Base-by-base conservation (phyloP, 2,888 invertebrate genomes). In the Tuta absoluta region DNA sequence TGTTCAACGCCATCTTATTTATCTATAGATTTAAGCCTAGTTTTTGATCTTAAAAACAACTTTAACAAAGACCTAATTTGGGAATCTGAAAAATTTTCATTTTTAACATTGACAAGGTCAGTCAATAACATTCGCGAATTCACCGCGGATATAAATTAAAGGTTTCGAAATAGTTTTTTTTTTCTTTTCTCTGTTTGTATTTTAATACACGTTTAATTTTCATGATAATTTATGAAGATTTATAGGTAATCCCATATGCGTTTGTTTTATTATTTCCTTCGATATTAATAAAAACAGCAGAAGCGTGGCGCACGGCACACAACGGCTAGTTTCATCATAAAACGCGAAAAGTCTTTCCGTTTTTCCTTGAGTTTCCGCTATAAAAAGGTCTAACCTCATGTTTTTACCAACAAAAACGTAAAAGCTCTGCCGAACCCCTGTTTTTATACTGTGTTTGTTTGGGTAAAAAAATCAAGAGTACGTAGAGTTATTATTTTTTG, bases 381-480 rank as follows among this genome's bases (percentile, higher is more conserved):
- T 45, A 45, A 45, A 45, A 45, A 45, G 45, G 45, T 45, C 45
- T 45, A 17, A 45, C 45, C 45, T n/a, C 45, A 45, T 45, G 45
- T 45, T 45, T 45, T 17, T 17, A 17, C 45, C n/a, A 17, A 45
- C 45, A 45, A 45, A 45, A 45, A 45, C 45, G 45, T 45, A 17
- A 33, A 33, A 33, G 33, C 33, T 33, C 45, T 17, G 19, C 19
- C 23, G 51, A 62, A 37, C 17, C 49, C 19, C 33, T 24, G 61
- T 49, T 28, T 62, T 38, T 37, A 37, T 14, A 51, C 17, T 7
- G n/a, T 53, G 53, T 63, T 38, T 53, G 38, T 63, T 62, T 19
- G 49, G 62, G 41, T n/a, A 17, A 38, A 37, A 53, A 63, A 56
- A 63, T 41, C 62, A 63, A 63, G 41, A n/a, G n/a, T 37, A 21